Base-by-base conservation (phyloP, 2,797 vertebrate genomes). In the Etheostoma nigrum region DNA sequence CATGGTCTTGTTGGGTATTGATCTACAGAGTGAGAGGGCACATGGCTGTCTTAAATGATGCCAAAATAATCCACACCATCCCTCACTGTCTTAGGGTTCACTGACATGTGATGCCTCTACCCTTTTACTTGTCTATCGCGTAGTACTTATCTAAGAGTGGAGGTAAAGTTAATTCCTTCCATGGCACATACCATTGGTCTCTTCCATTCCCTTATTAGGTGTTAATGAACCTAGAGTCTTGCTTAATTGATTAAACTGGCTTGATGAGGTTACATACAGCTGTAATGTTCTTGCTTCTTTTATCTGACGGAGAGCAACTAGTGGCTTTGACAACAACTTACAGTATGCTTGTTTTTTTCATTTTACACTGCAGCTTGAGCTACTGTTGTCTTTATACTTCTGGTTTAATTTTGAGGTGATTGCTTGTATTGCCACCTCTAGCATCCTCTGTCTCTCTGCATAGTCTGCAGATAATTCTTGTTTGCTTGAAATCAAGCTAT, bases 91-190 rank as follows among this genome's bases (percentile, higher is more conserved):
- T 58, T 11, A 25, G 55, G 15, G 47, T 47, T 85, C 73, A 67
- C 58, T 81, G 81, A 64, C 40, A 64, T 52, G 72, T 83, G 72
- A 74, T 10, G 10, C 27, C 36, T 63, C 25, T 78, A 61, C 42
- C 79, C 62, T 82, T 36, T 88, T 72, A 55, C 73, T 70, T 72
- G 64, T 78, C 49, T 60, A 45, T 76, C 69, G 65, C 49, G 67
- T 51, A 71, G 53, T n/a, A 69, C 59, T 75, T 67, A 62, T 76
- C 64, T 57, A 40, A 81, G 30, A 54, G 25, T 60, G 23, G 60
- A 47, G n/a, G 45, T 59, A 40, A 77, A 85, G 76, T 65, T 85
- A 1, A 30, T 6, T 30, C 5, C 30, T 30, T 30, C 30, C 30
- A 30, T 30, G 30, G 30, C 30, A 30, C 30, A 30, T 30, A 40